phyloP scores from a whole-genome alignment of 2,888 invertebrate species.

The Apoda limacodes region DNA sequence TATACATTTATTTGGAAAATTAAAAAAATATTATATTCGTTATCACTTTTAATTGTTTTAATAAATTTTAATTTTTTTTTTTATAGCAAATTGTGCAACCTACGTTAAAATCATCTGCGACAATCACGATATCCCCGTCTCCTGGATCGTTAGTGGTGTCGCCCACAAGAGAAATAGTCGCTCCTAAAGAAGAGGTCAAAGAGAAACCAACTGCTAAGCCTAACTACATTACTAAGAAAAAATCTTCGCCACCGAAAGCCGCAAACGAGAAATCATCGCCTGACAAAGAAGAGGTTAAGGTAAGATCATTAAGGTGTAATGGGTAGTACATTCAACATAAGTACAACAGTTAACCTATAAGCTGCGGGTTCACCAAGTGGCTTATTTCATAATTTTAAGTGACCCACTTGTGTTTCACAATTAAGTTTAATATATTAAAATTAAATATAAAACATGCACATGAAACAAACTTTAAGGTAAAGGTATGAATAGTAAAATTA shows the following conservation, averaged over 20 bases:
- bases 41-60: not conserved
- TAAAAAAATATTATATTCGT: too few relatives aligned
- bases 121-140: constrained; percentile 46
- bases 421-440: too few relatives aligned
- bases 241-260: constrained; percentile 32
- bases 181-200: constrained; percentile 33
- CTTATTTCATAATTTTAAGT: too few relatives aligned
- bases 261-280: constrained; percentile 42
- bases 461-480: too few relatives aligned
- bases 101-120: constrained; percentile 51
- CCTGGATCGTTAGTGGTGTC: constrained; percentile 35
- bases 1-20: too few relatives aligned
- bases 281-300: constrained; percentile 46
- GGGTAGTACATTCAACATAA: not conserved
- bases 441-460: too few relatives aligned
- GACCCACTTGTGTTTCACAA: too few relatives aligned
- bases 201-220: constrained; percentile 36
- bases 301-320: constrained; percentile 18
- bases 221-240: constrained; percentile 34
- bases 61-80: constrained; percentile 1
- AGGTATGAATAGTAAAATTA: too few relatives aligned
- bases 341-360: too few relatives aligned
- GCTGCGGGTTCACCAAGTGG: too few relatives aligned
- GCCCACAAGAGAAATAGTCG: constrained; percentile 35
- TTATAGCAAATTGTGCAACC: constrained; percentile 31